phyloP scores from a whole-genome alignment of 2,113 vertebrate species.

The Pluvianellus socialis region DNA sequence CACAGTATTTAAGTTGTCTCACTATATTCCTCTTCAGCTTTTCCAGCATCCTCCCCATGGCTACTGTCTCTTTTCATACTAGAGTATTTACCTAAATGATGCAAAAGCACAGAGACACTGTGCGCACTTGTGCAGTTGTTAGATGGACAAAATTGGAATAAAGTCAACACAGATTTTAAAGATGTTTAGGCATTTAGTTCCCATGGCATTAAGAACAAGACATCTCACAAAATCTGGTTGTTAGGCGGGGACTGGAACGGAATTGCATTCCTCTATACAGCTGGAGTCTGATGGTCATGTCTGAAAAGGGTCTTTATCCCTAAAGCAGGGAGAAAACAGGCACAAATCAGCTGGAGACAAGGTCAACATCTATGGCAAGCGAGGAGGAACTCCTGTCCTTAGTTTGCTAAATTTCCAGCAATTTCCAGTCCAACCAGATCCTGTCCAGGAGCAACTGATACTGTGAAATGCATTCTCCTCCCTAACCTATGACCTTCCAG shows the following conservation, averaged over 20 bases:
- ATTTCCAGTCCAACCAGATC: background rate
- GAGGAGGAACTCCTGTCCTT: background rate
- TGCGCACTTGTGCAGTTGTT: background rate
- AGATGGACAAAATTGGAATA: background rate
- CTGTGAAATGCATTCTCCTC: background rate
- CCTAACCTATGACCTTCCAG: background rate
- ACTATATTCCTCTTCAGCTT: background rate
- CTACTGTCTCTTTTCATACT: background rate
- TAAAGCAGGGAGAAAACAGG: background rate
- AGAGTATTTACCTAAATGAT: background rate
- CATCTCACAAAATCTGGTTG: background rate
- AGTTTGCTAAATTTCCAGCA: background rate
- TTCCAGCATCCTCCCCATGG: background rate
- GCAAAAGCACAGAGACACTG: background rate
- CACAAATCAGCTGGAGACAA: background rate
- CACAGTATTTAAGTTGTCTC: background rate
- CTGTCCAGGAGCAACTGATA: background rate
- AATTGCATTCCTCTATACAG: background rate
- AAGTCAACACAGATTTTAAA: background rate
- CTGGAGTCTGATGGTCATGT: background rate
- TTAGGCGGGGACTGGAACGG: background rate
- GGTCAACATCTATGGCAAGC: background rate
- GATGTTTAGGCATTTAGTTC: background rate
- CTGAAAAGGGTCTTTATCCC: background rate
- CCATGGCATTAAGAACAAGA: background rate